Conservation (phyloP, 2,797 vertebrate species). For the Diceros bicornis region DNA sequence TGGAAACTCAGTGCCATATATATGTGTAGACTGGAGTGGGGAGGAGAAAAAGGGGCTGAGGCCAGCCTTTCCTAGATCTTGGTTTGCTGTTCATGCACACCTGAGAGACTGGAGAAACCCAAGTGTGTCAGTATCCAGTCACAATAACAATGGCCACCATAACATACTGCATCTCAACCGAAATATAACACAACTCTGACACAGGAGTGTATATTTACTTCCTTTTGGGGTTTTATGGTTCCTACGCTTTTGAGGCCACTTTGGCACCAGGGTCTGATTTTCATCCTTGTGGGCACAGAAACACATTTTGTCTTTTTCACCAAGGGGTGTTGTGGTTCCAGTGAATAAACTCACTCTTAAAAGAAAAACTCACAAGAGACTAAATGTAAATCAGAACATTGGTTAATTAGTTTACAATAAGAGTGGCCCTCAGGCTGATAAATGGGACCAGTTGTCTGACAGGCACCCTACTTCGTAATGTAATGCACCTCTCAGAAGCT, state of each 20-base stretch:
- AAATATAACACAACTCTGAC: conserved; percentile 51
- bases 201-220: not conserved
- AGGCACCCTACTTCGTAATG: conserved; percentile 47
- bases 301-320: conserved; percentile 61
- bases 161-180: conserved; percentile 13
- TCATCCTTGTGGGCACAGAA: conserved; percentile 56
- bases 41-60: not conserved
- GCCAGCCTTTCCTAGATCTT: not conserved
- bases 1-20: not conserved
- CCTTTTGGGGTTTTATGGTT: conserved; percentile 24
- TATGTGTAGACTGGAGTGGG: not conserved
- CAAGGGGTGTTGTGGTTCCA: conserved; percentile 67
- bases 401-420: conserved; percentile 73
- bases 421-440: conserved; percentile 63
- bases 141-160: not conserved
- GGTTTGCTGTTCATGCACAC: not conserved
- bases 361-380: conserved; percentile 54
- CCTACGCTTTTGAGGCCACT: conserved; percentile 55
- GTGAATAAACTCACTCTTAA: conserved; percentile 69
- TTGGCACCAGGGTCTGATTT: conserved; percentile 56
- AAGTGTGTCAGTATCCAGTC: not conserved
- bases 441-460: conserved; percentile 64
- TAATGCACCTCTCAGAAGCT: conserved; percentile 53
- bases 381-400: conserved; percentile 78
- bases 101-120: not conserved